phyloP scores from a whole-genome alignment of 2,888 invertebrate species.

The Oscheius sp. region DNA sequence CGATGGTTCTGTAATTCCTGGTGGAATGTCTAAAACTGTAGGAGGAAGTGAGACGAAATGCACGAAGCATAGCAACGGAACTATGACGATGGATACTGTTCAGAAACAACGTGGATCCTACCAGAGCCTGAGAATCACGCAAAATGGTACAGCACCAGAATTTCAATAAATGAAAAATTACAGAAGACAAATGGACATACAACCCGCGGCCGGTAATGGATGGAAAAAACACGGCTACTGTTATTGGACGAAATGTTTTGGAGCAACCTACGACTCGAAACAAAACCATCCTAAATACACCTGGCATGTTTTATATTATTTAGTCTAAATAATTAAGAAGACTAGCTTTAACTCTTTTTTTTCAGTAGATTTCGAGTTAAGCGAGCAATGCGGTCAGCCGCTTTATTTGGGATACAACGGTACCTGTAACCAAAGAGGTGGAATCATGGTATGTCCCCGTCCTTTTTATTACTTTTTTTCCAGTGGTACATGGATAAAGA shows the following conservation, averaged over 20 bases:
- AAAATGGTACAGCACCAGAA: no score
- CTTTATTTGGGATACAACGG: neutral
- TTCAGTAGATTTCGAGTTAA: neutral
- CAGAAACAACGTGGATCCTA: conserved; percentile 27
- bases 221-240: no score
- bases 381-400: neutral
- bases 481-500: conserved; percentile 47
- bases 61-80: conserved; percentile 56
- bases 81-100: conserved; percentile 47
- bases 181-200: no score
- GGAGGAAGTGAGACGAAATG: conserved; percentile 54
- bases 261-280: no score
- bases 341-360: neutral
- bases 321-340: no score
- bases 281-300: no score
- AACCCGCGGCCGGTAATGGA: no score
- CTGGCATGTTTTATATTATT: no score
- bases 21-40: conserved; percentile 33
- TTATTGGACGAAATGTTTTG: no score
- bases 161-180: no score
- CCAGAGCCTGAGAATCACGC: conserved; percentile 28
- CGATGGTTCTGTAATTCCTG: conserved; percentile 34
- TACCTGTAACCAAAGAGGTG: no score
- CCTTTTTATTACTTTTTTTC: no score
- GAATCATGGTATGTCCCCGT: conserved; percentile 1